Base-by-base conservation (phyloP, 1,140 invertebrate genomes). In the Harlomillsia oculata region DNA sequence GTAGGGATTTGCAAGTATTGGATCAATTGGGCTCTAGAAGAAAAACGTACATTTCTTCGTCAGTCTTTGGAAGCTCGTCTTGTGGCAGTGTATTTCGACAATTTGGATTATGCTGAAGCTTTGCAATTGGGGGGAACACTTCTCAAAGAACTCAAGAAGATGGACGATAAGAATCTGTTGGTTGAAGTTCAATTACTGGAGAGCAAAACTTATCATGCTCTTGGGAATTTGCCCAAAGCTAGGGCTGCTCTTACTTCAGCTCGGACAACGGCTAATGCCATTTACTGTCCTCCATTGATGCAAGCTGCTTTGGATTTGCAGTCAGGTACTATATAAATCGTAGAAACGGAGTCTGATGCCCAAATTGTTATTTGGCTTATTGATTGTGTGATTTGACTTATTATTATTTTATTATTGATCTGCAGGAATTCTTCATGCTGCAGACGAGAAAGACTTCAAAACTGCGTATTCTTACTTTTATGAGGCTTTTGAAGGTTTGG, bases 381-480 rank as follows among this genome's bases (percentile, higher is more conserved):
- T n/a, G n/a, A n/a, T n/a, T n/a, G n/a, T n/a, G n/a, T n/a, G n/a
- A n/a, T n/a, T n/a, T n/a, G n/a, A n/a, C n/a, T n/a, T n/a, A n/a
- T n/a, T n/a, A n/a, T n/a, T n/a, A n/a, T n/a, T n/a, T n/a, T n/a
- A n/a, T n/a, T n/a, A n/a, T n/a, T n/a, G n/a, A n/a, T n/a, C n/a
- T n/a, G n/a, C n/a, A 76, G 75, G 93, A 53, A 97, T 99, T 63
- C 74, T 99, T 18, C 97, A 99, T 77, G 96, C 97, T 34, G 96
- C 95, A 28, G 97, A 99, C 73, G 97, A 99, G 72, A 83, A 88
- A 69, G 97, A 99, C 70, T 99, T 99, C 72, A 99, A 99, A 79
- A 99, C 96, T 64, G 97, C 96, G 32, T 99, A 96, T 73, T 99
- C 96, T 34, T 99, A 99, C 71, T 99, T 99, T 71, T 99, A 98